These are phyloP conservation scores for Cryptotermes secundus DNA, from an alignment of 1,140 invertebrate genomes.

Conservation along the genomic window DNA sequence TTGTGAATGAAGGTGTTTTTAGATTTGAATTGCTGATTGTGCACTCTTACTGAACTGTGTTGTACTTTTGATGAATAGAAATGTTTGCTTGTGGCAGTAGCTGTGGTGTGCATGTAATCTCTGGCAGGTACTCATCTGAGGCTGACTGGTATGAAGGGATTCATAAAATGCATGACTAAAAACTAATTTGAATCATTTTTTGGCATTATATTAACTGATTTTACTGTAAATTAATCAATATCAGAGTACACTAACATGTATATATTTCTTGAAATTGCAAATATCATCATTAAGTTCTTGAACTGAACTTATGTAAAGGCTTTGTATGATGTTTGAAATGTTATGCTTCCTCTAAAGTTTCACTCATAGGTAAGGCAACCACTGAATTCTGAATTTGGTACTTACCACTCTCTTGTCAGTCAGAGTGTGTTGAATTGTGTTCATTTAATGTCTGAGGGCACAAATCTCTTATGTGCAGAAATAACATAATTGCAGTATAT, in stretches of 20 bases:
- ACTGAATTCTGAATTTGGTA: too few relatives aligned
- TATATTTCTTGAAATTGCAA: background rate
- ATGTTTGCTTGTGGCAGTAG: slow-evolving; percentile 7
- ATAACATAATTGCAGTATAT: too few relatives aligned
- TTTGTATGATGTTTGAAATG: too few relatives aligned
- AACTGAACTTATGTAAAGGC: too few relatives aligned
- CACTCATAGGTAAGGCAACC: too few relatives aligned
- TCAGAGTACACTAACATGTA: background rate
- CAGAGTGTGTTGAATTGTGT: too few relatives aligned
- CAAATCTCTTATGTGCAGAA: too few relatives aligned
- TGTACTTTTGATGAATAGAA: background rate
- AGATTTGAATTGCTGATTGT: background rate
- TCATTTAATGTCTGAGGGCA: too few relatives aligned
- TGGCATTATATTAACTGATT: background rate
- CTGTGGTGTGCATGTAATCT: background rate
- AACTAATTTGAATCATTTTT: background rate
- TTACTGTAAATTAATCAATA: background rate
- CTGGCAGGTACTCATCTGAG: background rate
- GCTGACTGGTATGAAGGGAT: background rate
- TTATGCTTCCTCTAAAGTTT: too few relatives aligned
- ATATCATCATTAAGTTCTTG: too few relatives aligned
- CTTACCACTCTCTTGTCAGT: too few relatives aligned
- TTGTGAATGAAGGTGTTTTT: background rate
- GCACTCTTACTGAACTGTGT: too few relatives aligned
- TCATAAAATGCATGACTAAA: background rate